Conservation (phyloP, 2,797 vertebrate genomes). For the Geotrypetes seraphini region DNA sequence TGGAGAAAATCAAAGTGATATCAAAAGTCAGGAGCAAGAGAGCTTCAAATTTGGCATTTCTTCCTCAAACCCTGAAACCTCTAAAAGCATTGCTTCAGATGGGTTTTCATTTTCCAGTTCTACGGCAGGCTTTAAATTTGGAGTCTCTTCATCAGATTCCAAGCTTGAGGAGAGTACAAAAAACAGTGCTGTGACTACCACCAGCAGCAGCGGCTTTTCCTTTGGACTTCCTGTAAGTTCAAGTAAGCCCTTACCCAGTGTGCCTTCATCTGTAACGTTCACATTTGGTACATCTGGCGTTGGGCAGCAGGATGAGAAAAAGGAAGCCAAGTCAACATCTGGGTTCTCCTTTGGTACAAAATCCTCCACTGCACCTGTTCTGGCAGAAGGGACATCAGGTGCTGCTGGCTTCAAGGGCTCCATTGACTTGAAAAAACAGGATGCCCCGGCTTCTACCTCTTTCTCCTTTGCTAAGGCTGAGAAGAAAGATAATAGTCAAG, state of each 20-base stretch:
- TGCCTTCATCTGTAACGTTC: slow-evolving; percentile 37
- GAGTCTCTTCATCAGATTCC: slow-evolving; percentile 45
- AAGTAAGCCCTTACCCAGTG: too few relatives aligned
- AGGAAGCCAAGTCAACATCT: slow-evolving; percentile 38
- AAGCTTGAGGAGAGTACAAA: slow-evolving; percentile 65
- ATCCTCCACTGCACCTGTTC: slow-evolving; percentile 23
- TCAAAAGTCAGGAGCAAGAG: slow-evolving; percentile 67
- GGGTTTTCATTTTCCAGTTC: slow-evolving; percentile 56
- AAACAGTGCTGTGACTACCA: slow-evolving; percentile 39
- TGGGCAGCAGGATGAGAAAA: slow-evolving; percentile 57
- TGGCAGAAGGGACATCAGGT: slow-evolving; percentile 49
- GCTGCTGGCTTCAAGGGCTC: slow-evolving; percentile 38
- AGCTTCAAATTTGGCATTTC: slow-evolving; percentile 66
- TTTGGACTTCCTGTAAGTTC: too few relatives aligned
- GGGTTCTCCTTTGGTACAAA: slow-evolving; percentile 62
- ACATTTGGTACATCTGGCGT: slow-evolving; percentile 44
- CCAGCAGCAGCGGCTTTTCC: too few relatives aligned
- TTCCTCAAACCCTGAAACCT: slow-evolving; percentile 42
- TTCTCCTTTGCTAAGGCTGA: slow-evolving; percentile 69
- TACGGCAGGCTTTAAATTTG: slow-evolving; percentile 72
- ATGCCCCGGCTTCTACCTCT: slow-evolving; percentile 50
- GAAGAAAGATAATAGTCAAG: slow-evolving; percentile 64
- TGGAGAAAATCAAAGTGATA: slow-evolving; percentile 43
- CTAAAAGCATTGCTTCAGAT: slow-evolving; percentile 25
- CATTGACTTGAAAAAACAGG: slow-evolving; percentile 48